Evolutionary conservation across 2,888 invertebrate species (phyloP), one percentile per base, ranked within the genome.

Genomic region (Hemicrepidius hirtus): DNA sequence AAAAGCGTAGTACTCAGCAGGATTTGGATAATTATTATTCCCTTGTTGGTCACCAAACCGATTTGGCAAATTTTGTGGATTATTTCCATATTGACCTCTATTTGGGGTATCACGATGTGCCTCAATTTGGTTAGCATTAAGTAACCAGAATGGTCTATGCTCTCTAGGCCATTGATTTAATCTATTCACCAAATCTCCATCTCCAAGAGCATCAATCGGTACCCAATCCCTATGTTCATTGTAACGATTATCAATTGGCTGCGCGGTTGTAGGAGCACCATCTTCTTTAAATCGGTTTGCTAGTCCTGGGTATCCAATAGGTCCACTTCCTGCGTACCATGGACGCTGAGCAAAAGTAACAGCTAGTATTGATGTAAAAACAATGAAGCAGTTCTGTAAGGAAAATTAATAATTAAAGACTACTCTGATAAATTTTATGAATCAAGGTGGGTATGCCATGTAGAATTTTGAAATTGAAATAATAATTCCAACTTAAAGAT

Each of bases 91-190:
- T 28, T 6, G 4, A 28, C 6, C 6, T 3, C 6, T 28, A 4
- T 6, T 6, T n/a, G n/a, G n/a, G n/a, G 84, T 79, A 35, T 83
- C 84, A 32, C 90, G 87, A 4, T 90, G 86, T 0, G 87, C 89
- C 81, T 93, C 92, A 9, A 92, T 88, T 0, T 90, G 90, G 78
- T 91, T 88, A 84, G 92, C 91, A 83, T 94, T 94, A 60, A 93
- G 82, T 72, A 90, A 89, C 94, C 94, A 94, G 85, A 92, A 94
- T 0, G 94, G 94, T 75, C 91, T 90, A 50, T 92, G 87, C 75
- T 93, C 92, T 65, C 88, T 83, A 0, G 94, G 93, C 84, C 92
- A 88, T 40, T 88, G 87, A 80, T 89, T 91, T 28, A 94, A 86
- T n/a, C 91, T 86, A 49, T 93, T 88, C 0, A 93, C 86, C 3